phyloP scores from a whole-genome alignment of 2,888 invertebrate genomes.

The Clepsis dumicolana region DNA sequence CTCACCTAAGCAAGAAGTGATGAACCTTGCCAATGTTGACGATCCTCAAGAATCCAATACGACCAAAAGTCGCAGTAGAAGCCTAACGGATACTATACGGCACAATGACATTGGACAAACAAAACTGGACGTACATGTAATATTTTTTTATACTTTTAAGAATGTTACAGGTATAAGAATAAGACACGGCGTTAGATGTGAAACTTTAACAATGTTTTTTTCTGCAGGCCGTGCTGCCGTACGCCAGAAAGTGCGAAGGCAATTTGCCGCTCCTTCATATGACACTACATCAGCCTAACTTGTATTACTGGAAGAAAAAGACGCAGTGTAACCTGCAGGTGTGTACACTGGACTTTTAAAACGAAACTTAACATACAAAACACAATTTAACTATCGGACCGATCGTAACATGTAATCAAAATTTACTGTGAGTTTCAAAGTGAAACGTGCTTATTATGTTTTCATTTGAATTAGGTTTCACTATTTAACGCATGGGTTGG shows the following conservation, averaged over 20 bases:
- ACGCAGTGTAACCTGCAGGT: constrained; percentile 67
- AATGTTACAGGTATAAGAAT: neutral
- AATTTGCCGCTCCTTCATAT: constrained; percentile 64
- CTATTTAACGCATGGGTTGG: constrained; percentile 68
- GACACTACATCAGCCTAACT: constrained; percentile 72
- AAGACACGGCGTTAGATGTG: neutral
- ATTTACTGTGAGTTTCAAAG: neutral
- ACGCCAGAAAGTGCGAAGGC: constrained; percentile 43
- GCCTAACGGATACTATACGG: constrained; percentile 54
- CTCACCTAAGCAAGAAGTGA: neutral
- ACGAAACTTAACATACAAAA: neutral
- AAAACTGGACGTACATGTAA: constrained; percentile 52
- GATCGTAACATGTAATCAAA: no score
- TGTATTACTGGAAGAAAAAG: constrained; percentile 71
- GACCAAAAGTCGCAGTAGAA: constrained; percentile 47
- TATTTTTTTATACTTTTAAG: constrained; percentile 11
- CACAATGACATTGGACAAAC: constrained; percentile 53
- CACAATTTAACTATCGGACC: no score
- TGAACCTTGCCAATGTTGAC: neutral
- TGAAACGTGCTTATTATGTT: neutral
- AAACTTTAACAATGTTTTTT: neutral
- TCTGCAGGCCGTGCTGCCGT: neutral
- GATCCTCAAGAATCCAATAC: neutral
- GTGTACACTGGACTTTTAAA: neutral
- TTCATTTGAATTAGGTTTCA: constrained; percentile 58